Conservation (phyloP, 35 echinoderm and acorn worm genomes). For the Acanthaster planci region DNA sequence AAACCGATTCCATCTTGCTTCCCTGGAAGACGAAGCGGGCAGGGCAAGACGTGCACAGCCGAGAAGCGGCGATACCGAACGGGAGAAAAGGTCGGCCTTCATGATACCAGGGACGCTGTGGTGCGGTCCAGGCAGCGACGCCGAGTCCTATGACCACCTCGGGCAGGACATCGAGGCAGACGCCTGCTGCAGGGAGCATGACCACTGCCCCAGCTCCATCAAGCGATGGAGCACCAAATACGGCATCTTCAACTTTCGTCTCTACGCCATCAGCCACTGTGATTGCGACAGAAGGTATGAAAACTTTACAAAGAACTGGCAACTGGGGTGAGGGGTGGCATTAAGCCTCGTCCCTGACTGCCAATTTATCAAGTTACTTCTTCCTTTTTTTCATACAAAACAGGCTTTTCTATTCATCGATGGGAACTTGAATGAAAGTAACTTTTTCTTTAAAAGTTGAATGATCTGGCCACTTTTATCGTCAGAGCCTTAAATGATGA, state of each 20-base stretch:
- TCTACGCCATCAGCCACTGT: conserved; percentile 56
- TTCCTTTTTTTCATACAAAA: too few species aligned
- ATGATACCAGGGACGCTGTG: conserved; percentile 59
- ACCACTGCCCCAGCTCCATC: conserved; percentile 55
- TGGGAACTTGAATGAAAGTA: too few species aligned
- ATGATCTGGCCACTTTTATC: too few species aligned
- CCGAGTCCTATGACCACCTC: conserved; percentile 37
- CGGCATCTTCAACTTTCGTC: conserved; percentile 49
- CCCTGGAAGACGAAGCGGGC: neutral
- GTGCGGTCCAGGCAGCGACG: conserved; percentile 46
- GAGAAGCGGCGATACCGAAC: neutral
- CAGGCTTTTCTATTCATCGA: too few species aligned
- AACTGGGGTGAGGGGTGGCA: neutral
- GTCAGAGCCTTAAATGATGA: too few species aligned
- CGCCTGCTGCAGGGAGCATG: conserved; percentile 50
- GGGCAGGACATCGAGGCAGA: conserved; percentile 36
- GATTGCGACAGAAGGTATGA: conserved; percentile 51
- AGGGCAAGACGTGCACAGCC: neutral
- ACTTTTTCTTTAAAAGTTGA: too few species aligned
- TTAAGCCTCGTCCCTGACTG: too few species aligned
- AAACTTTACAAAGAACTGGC: neutral
- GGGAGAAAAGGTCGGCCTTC: conserved; percentile 24
- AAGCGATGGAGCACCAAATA: conserved; percentile 18
- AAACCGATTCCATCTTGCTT: neutral
- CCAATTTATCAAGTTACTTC: too few species aligned